Evolutionary conservation across 1,140 invertebrate genomes (phyloP), one percentile per base, ranked within the genome.

Genomic region (Zaprionus vittiger): DNA sequence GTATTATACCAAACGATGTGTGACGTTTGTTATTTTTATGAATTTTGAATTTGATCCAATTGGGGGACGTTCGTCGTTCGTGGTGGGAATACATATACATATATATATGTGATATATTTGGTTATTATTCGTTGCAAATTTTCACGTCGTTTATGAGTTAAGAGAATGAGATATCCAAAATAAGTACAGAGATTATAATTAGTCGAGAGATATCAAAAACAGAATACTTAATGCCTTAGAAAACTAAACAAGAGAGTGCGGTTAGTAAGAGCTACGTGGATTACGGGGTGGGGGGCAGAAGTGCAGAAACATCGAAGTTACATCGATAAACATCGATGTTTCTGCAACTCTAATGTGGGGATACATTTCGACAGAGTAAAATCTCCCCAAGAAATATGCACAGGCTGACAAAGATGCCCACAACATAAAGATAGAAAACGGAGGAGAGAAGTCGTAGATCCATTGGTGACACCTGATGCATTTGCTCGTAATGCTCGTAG

Each of bases 331-430:
- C 24, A 26, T 26, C 24, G 24, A 26, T 26, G 5, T 26, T 0
- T 26, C 24, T 26, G 24, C 24, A 26, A 26, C 24, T 26, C 24
- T 26, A 26, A 26, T 26, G 52, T 14, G 31, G 9, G 31, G 9
- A 64, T 17, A 56, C 28, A 17, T 14, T 63, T 34, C 12, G 55
- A 22, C 22, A 64, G 67, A 44, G 59, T 34, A 83, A 59, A 52
- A 83, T 64, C 62, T 87, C 84, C 31, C 73, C n/a, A 4, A 84
- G 49, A 38, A 89, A 90, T 24, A 66, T 71, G 15, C 74, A n/a
- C 1, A 78, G 7, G 31, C 81, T 80, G 26, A 64, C 47, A 38
- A 65, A 6, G 31, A 84, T 1, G 44, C 85, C 85, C 37, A 76
- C 31, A 9, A 82, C 6, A 79, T 80, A 82, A 9, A 85, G 34